Base-by-base conservation (phyloP, 2,113 vertebrate species). In the Anseranas semipalmata region DNA sequence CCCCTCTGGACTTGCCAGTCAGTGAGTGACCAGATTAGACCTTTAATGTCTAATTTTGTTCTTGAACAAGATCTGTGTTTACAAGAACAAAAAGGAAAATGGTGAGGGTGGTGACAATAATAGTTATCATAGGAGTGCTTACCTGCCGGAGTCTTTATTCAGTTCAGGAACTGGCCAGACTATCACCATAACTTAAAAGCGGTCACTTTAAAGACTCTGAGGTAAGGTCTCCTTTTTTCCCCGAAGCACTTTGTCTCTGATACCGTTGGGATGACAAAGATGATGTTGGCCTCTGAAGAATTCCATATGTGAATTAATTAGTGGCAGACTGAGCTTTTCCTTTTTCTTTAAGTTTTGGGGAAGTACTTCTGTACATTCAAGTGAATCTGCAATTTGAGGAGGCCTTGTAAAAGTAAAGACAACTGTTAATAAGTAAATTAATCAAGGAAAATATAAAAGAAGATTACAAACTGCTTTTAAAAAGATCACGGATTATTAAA, bases 31-130 rank as follows among this genome's bases (percentile, higher is more conserved):
- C 20, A 68, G 17, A 68, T 32, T 10, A 48, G 28, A 46, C 2
- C 14, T 15, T 67, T 71, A 12, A 39, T 0, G 1, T 27, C 27
- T 35, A 83, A 0, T 27, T 20, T 45, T 53, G 19, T 5, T 83
- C 33, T 27, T 62, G 53, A 76, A 48, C 39, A 76, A 45, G 8
- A 39, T 59, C 7, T 71, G 37, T 37, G 10, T 41, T 91, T 91
- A 46, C n/a, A 75, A 39, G 7, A 92, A 21, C 5, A 58, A 63
- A 85, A 92, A 83, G 24, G 43, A 87, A 63, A n/a, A 50, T 9
- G 43, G 17, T 59, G 20, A 68, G 17, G 11, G 8, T 32, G 13
- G 24, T 35, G 46, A 32, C 58, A 9, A 7, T 43, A n/a, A 48
- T 2, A 80, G 6, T 8, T 21, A 25, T 39, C 25, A 4, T 8